Conservation (phyloP, 1,140 invertebrate species). For the Brachionus koreanus region DNA sequence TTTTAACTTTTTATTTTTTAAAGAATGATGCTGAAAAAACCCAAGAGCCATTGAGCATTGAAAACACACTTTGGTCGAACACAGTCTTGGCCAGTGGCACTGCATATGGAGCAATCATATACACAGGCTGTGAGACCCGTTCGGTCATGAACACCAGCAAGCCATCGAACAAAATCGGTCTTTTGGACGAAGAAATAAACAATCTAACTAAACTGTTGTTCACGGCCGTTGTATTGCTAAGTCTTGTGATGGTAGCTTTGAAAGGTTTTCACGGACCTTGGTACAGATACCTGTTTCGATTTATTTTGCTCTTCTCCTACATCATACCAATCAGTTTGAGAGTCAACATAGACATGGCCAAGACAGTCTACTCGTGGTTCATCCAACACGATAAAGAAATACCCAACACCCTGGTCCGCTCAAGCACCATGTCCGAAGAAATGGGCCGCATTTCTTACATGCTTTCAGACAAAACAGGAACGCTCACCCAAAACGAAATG, state of each 20-base stretch:
- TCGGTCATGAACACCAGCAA: constrained; percentile 97
- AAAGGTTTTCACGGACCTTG: constrained; percentile 88
- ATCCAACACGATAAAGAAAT: constrained; percentile 90
- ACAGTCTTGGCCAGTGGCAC: constrained; percentile 93
- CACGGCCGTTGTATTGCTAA: constrained; percentile 79
- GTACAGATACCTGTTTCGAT: constrained; percentile 93
- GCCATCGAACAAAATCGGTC: constrained; percentile 86
- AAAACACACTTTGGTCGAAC: constrained; percentile 97
- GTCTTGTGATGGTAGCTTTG: constrained; percentile 87
- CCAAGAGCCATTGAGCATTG: constrained; percentile 81
- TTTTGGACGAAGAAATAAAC: constrained; percentile 91
- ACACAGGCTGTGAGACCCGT: constrained; percentile 90
- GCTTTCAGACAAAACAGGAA: constrained; percentile 95
- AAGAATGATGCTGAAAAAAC: constrained; percentile 53
- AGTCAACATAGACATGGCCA: constrained; percentile 97
- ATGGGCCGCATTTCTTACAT: constrained; percentile 91
- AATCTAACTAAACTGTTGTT: constrained; percentile 91
- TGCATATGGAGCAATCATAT: constrained; percentile 84
- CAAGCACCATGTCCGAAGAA: constrained; percentile 96
- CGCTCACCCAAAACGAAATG: constrained; percentile 98
- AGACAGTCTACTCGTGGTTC: constrained; percentile 92
- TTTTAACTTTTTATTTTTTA: constrained; percentile 19
- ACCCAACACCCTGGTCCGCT: constrained; percentile 89
- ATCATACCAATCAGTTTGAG: constrained; percentile 96
- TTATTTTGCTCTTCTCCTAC: constrained; percentile 94